Base-by-base conservation (phyloP, 2,797 vertebrate genomes). In the Syncerus caffer region DNA sequence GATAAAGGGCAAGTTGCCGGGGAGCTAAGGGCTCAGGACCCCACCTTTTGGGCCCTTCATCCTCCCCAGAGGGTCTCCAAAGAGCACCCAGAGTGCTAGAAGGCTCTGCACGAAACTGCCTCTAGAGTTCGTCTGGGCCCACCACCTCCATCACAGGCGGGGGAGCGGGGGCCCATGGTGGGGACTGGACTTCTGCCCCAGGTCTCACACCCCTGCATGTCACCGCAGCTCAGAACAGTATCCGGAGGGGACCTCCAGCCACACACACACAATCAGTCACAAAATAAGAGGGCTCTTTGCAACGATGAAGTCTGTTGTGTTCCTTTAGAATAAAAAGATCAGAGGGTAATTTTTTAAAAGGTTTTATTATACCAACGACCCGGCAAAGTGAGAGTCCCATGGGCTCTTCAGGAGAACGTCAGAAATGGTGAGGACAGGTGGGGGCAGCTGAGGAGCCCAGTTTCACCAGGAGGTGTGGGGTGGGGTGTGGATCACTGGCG, bases 261-360 rank as follows among this genome's bases (percentile, higher is more conserved):
- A 29, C 15, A n/a, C 58, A 85, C 50, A 60, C 27, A 50, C 25
- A 3, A 3, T 29, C 42, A 17, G 38, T 57, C 76, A 80, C 34
- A 82, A 94, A 21, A 51, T 34, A 4, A 53, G 79, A 51, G 6
- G 34, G 4, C 31, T 62, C 82, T 50, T 38, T 64, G 17, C 55
- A 55, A 51, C 38, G 17, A 47, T 57, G 27, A 71, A 67, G 25
- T 67, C 42, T 51, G 57, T 14, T 11, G 4, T 80, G 5, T 62
- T 53, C 90, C 89, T 92, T 60, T 55, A 95, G 89, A 76, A 78
- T 53, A 50, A 78, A 80, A 60, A 94, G 57, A 76, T 51, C 23
- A 38, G 16, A 50, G 67, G 21, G 14, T 47, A 50, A 50, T 31
- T 71, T 74, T 51, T 25, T 4, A 1, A 0, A 38, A 74, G 10